Base-by-base conservation (phyloP, 1,140 invertebrate genomes). In the Temnothorax curvispinosus region DNA sequence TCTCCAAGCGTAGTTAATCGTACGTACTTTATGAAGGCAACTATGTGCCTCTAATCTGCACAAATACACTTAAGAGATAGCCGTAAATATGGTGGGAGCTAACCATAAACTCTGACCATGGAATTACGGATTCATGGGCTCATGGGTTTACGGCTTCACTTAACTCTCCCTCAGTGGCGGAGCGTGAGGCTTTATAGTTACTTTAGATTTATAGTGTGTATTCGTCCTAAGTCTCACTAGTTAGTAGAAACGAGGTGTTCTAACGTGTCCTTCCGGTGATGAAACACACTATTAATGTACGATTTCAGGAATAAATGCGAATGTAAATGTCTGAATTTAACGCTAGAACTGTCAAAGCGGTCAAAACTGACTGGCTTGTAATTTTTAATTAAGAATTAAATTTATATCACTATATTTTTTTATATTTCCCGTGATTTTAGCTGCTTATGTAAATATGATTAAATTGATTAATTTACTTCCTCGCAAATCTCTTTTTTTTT, bases 101-200 rank as follows among this genome's bases (percentile, higher is more conserved):
- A 78, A 88, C 77, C 58, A 60, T 87, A 84, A 87, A 84, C 71
- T 88, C 71, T 52, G 76, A 87, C 86, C 69, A 50, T 87, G 62
- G 74, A 64, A 87, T 88, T 87, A 88, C 86, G 71, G 78, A 88
- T 88, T 87, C 77, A 87, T 84, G 69, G 77, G 52, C 87, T 71
- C 77, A 50, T 60, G 85, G 69, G 77, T 87, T 88, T 86, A 88
- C 85, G 50, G 56, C 64, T 88, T 87, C 74, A 72, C 74, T 86
- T 69, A 86, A 52, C 72, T 84, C 50, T 58, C 41, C 27, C 74
- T 72, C 67, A 27, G 71, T 52, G 82, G 82, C 47, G 27, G 35
- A 78, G 47, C 74, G 62, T 85, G 74, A 85, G 62, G 82, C 82
- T 65, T 85, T 75, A 75, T 87, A 87, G 69, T 74, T 58, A 76